phyloP scores from a whole-genome alignment of 2,797 vertebrate species.

The Danionella dracula region DNA sequence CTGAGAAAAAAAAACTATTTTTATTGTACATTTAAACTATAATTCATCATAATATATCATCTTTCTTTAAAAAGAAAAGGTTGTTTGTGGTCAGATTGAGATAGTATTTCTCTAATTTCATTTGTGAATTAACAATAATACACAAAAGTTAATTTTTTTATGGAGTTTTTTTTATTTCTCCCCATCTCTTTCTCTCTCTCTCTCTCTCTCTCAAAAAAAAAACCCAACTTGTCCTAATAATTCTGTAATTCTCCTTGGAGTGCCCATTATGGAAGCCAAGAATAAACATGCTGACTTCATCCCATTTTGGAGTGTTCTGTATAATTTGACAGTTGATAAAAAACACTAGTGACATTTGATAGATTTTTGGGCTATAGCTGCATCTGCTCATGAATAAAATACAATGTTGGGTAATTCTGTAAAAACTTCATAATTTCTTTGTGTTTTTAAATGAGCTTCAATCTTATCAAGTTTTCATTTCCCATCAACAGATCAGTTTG shows the following conservation, averaged over 20 bases:
- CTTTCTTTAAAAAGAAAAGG: too few species aligned
- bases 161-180: too few species aligned
- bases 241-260: not conserved
- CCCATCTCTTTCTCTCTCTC: too few species aligned
- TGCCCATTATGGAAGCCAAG: not conserved
- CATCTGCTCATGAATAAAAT: constrained; percentile 29
- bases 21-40: too few species aligned
- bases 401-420: constrained; percentile 4
- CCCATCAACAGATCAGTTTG: not conserved
- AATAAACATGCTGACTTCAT: constrained; percentile 50
- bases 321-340: constrained; percentile 62
- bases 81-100: too few species aligned
- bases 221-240: not conserved
- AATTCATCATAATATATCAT: too few species aligned
- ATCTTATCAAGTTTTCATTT: not conserved
- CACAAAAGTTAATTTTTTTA: too few species aligned
- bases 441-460: constrained; percentile 26
- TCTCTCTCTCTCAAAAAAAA: not conserved
- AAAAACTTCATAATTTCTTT: constrained; percentile 32
- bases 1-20: too few species aligned
- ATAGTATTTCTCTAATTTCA: too few species aligned
- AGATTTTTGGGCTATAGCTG: constrained; percentile 50
- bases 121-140: too few species aligned
- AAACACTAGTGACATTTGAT: constrained; percentile 56
- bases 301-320: constrained; percentile 43